Percentiles rank a stretch among this genome's conserved stretches.
phyloP scores from a whole-genome alignment of 2,113 vertebrate species.

The Lethenteron camtschaticum region DNA sequence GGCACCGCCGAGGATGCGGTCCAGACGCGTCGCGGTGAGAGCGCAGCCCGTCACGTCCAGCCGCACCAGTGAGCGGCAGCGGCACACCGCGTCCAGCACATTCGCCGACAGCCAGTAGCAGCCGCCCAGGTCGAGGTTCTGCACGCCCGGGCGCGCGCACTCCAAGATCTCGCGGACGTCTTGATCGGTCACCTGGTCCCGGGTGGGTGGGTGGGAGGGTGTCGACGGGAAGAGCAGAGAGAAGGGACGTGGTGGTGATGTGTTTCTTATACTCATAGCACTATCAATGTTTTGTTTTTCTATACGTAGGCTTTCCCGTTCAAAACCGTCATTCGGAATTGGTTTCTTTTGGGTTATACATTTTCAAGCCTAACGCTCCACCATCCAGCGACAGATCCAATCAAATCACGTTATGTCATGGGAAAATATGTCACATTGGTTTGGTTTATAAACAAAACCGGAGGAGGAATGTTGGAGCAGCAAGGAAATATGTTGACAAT shows the following conservation, averaged over 20 bases:
- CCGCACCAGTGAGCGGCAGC: constrained; percentile 47
- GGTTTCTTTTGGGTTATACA: too few relatives aligned
- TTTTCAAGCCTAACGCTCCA: too few relatives aligned
- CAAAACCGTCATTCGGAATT: too few relatives aligned
- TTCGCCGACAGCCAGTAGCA: constrained; percentile 69
- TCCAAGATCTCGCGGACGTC: constrained; percentile 39
- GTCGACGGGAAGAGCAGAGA: neutral
- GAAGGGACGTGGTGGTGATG: neutral
- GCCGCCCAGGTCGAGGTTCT: constrained; percentile 55
- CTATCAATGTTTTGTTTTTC: neutral
- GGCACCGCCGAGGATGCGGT: constrained; percentile 50
- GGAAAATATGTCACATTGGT: too few relatives aligned
- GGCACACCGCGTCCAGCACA: constrained; percentile 38
- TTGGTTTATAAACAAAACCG: too few relatives aligned
- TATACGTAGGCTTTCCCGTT: neutral
- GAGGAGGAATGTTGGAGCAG: too few relatives aligned
- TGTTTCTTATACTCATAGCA: neutral
- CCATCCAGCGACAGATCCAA: too few relatives aligned
- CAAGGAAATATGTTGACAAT: too few relatives aligned
- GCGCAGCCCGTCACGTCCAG: constrained; percentile 67
- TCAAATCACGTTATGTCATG: too few relatives aligned
- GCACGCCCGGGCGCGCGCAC: constrained; percentile 40
- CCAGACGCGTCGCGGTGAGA: constrained; percentile 52
- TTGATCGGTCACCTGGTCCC: constrained; percentile 37
- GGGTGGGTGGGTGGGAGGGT: constrained; percentile 7